phyloP scores from a whole-genome alignment of 2,888 invertebrate genomes.

The Nymphalis c-album region DNA sequence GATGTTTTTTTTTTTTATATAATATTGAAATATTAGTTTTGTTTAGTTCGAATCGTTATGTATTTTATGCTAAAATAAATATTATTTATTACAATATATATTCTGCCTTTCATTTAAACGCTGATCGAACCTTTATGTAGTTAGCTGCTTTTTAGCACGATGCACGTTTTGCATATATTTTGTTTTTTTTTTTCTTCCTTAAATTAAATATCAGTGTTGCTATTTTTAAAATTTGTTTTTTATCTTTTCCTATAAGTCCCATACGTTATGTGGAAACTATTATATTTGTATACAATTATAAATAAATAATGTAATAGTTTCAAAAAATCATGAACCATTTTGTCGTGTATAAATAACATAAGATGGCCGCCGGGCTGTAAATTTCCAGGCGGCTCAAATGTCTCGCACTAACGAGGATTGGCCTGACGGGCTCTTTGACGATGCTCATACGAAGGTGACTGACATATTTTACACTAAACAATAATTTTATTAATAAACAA shows the following conservation, averaged over 20 bases:
- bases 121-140: constrained; percentile 30
- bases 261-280: constrained; percentile 22
- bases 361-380: constrained; percentile 61
- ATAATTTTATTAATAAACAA: constrained; percentile 27
- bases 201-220: background rate
- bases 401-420: constrained; percentile 68
- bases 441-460: constrained; percentile 78
- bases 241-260: constrained; percentile 17
- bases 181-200: background rate
- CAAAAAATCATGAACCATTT: constrained; percentile 52
- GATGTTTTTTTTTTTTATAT: constrained; percentile 15
- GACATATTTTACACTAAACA: constrained; percentile 47
- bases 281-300: constrained; percentile 26
- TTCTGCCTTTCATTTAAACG: constrained; percentile 54
- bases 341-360: constrained; percentile 72
- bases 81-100: constrained; percentile 49
- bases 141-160: constrained; percentile 27
- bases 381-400: constrained; percentile 60
- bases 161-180: constrained; percentile 16
- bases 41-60: constrained; percentile 41
- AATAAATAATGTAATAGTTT: constrained; percentile 32
- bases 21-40: constrained; percentile 35
- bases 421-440: constrained; percentile 74
- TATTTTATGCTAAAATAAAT: constrained; percentile 51
- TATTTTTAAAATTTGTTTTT: constrained; percentile 3